Percentiles rank a stretch among this genome's conserved stretches.
Evolutionary conservation across 2,113 vertebrate species (phyloP).

Genomic region (Platichthys stellatus): DNA sequence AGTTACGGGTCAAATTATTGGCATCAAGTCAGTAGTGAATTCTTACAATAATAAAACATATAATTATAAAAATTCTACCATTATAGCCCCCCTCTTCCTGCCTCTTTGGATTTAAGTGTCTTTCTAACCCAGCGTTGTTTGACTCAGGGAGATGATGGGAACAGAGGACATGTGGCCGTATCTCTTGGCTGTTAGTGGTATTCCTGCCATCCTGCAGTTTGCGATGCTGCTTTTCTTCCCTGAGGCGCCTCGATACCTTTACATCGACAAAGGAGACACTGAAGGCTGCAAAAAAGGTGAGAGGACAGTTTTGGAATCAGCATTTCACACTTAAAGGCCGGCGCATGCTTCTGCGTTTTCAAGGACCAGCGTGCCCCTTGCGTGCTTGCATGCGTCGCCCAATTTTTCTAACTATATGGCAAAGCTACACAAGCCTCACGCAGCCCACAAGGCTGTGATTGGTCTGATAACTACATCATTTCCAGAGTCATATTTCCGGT

Average conservation of each 20-base stretch:
- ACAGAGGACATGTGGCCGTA: conserved; percentile 82
- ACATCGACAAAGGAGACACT: conserved; percentile 83
- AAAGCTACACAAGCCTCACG: too few relatives aligned
- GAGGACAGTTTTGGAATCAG: neutral
- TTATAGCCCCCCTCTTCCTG: neutral
- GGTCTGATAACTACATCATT: too few relatives aligned
- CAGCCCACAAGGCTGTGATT: too few relatives aligned
- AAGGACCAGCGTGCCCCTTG: too few relatives aligned
- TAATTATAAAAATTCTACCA: too few relatives aligned
- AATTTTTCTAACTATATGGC: too few relatives aligned
- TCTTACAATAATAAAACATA: neutral
- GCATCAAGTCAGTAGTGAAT: conserved; percentile 76
- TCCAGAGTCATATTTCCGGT: too few relatives aligned
- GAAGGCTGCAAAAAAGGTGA: conserved; percentile 81
- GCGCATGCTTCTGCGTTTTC: too few relatives aligned
- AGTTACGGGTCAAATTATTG: conserved; percentile 80
- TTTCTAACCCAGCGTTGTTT: neutral
- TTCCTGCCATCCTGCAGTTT: conserved; percentile 83
- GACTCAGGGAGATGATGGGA: conserved; percentile 83
- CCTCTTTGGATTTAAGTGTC: neutral
- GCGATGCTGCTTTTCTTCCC: conserved; percentile 82
- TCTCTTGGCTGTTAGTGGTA: conserved; percentile 79
- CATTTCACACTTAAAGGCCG: neutral
- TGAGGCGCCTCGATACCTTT: conserved; percentile 82
- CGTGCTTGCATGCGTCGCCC: too few relatives aligned